Evolutionary conservation across 2,113 vertebrate species (phyloP).

Genomic region (Corythoichthys haematopterus): DNA sequence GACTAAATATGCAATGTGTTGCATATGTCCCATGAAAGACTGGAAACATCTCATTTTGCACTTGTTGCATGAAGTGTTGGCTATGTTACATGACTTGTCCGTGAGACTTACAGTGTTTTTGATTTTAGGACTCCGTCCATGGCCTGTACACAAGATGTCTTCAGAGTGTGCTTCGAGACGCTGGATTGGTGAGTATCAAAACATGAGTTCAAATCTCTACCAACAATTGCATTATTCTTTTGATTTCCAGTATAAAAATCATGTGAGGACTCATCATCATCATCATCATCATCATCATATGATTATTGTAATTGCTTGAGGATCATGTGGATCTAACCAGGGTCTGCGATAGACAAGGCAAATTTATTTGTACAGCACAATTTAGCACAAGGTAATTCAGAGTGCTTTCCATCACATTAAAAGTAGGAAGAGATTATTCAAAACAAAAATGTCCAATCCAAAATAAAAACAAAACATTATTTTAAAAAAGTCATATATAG

Average conservation of each 20-base stretch:
- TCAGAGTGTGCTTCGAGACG: constrained; percentile 90
- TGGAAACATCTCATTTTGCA: too few species aligned
- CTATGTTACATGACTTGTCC: background rate
- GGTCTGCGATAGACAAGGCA: background rate
- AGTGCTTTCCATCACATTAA: too few species aligned
- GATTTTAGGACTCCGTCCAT: constrained; percentile 83
- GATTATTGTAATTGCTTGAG: background rate
- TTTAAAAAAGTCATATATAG: too few species aligned
- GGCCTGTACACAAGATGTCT: constrained; percentile 93
- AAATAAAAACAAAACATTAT: too few species aligned
- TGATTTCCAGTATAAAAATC: background rate
- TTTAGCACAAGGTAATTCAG: too few species aligned
- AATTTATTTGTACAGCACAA: too few species aligned
- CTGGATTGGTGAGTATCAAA: constrained; percentile 80
- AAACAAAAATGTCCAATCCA: too few species aligned
- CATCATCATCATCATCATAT: background rate
- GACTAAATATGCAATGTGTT: too few species aligned
- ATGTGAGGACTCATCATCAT: background rate
- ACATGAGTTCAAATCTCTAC: background rate
- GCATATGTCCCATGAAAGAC: too few species aligned
- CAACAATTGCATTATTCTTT: background rate
- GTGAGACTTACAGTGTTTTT: constrained; percentile 7
- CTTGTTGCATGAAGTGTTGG: background rate
- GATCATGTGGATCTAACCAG: background rate
- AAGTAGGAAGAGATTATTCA: too few species aligned